Base-by-base conservation (phyloP, 2,888 invertebrate genomes). In the Drosophila prolongata region DNA sequence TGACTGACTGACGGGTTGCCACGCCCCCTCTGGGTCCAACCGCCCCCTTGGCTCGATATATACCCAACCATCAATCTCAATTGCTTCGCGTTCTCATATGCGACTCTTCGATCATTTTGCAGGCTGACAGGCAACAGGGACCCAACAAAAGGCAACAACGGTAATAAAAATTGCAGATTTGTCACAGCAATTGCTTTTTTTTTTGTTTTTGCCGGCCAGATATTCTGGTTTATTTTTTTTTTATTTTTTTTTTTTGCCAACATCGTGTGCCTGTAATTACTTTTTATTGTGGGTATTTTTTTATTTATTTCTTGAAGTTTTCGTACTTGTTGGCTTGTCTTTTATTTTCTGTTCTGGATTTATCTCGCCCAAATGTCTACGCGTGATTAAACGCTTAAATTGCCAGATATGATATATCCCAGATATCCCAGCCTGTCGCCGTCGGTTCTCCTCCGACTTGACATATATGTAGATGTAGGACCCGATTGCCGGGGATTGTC, bases 1-100 rank as follows among this genome's bases (percentile, higher is more conserved):
- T 64, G 66, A 54, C 40, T 75, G 69, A 69, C 74, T 57, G 62
- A 60, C 62, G 62, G 64, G 59, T 37, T 56, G 87, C 60, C 81
- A 81, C 86, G 78, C 82, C 85, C 55, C 77, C 77, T 9, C 35
- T 10, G 13, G 16, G 24, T 10, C 55, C n/a, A 1, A 1, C 43
- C 52, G 34, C 67, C 56, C 10, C 52, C 10, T 27, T 50, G 11
- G 30, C 44, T 11, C 19, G 11, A 37, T 30, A 49, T 10, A 34
- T 27, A 62, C 59, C 78, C 83, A 80, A 75, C 86, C 83, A 86
- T 86, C 88, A 86, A 86, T 86, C 85, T 86, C 88, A 86, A 86
- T 86, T 86, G 85, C 88, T 83, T 85, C 85, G 85, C 83, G 86
- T 85, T 87, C 86, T 86, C 88, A 83, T 80, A 81, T 86, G 86